Percentiles rank a stretch among this genome's conserved stretches.
Evolutionary conservation across 2,797 vertebrate genomes (phyloP).

Genomic region (Chaetodon trifasciatus): DNA sequence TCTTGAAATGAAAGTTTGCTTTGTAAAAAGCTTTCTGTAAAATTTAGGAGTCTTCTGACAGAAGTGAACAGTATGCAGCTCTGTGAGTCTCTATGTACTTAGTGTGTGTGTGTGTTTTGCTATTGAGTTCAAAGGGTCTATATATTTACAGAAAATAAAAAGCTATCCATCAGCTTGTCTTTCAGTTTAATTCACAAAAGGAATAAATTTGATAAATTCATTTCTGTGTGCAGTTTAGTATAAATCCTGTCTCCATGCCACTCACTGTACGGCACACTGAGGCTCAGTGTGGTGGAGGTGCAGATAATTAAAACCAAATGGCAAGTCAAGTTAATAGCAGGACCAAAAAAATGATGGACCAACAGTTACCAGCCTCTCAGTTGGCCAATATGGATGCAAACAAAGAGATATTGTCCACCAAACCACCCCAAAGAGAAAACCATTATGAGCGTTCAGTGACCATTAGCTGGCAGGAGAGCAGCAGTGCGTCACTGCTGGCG

Average conservation of each 20-base stretch:
- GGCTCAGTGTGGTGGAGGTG: constrained; percentile 8
- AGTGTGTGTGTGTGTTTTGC: constrained; percentile 50
- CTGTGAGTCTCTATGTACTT: constrained; percentile 75
- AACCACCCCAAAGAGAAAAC: constrained; percentile 28
- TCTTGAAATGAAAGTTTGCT: constrained; percentile 77
- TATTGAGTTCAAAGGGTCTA: constrained; percentile 43
- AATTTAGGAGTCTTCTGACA: constrained; percentile 82
- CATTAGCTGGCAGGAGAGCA: constrained; percentile 41
- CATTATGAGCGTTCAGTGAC: constrained; percentile 45
- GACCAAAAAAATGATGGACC: constrained; percentile 6
- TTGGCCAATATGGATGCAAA: constrained; percentile 23
- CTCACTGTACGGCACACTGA: neutral
- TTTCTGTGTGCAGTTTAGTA: neutral
- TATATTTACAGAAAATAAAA: constrained; percentile 69
- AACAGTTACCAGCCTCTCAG: constrained; percentile 18
- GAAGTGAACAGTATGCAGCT: constrained; percentile 78
- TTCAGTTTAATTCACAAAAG: neutral
- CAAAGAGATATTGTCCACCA: constrained; percentile 50
- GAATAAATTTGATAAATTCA: neutral
- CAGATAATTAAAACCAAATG: constrained; percentile 36
- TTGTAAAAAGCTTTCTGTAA: constrained; percentile 85
- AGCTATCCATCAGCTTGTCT: constrained; percentile 3
- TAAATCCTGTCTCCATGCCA: neutral
- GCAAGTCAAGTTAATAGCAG: constrained; percentile 1
- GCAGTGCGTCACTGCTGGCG: constrained; percentile 61